Conservation (phyloP, 2,113 vertebrate species). For the Onychostruthus taczanowskii region DNA sequence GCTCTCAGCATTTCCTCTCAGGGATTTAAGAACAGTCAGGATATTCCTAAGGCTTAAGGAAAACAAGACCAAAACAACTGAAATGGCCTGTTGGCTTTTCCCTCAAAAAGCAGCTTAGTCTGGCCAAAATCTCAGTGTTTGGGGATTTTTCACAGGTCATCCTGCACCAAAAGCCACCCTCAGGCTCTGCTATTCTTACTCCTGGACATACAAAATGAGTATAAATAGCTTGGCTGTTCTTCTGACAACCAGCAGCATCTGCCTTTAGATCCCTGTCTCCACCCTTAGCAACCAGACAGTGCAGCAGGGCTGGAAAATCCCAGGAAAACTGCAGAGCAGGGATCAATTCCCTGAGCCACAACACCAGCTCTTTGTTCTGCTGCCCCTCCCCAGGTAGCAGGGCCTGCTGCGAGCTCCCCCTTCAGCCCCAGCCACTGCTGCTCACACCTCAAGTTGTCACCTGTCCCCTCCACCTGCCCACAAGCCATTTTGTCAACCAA, state of each 20-base stretch:
- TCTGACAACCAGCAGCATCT: slow-evolving; percentile 1
- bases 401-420: neutral
- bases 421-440: neutral
- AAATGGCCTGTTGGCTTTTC: neutral
- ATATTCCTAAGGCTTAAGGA: neutral
- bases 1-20: neutral
- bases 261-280: neutral
- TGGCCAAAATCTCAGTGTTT: neutral
- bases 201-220: accelerated
- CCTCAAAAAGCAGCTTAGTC: neutral
- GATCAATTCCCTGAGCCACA: neutral
- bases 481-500: neutral
- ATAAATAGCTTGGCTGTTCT: neutral
- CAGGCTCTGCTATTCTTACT: neutral
- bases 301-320: neutral
- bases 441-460: neutral
- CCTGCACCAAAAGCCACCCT: neutral
- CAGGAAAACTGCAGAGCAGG: neutral
- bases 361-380: accelerated
- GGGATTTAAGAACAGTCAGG: neutral
- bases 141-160: neutral
- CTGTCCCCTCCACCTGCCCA: neutral
- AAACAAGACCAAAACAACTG: neutral
- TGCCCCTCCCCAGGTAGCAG: neutral
- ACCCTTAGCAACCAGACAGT: slow-evolving; percentile 1